These are phyloP conservation scores for Octonoba sinensis DNA, from an alignment of 2,888 invertebrate species.

Conservation along the genomic window DNA sequence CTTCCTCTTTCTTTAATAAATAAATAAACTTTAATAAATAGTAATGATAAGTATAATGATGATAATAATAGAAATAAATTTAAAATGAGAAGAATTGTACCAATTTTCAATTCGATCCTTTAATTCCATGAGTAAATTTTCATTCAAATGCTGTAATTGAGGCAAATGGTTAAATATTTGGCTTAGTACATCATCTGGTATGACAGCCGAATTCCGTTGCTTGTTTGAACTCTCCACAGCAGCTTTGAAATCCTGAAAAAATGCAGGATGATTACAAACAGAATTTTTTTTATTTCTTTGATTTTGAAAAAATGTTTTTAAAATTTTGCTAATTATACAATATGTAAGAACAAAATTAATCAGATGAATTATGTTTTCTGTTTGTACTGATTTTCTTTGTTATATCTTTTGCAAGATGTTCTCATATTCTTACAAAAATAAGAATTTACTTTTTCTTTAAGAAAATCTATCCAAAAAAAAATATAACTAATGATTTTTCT, in stretches of 20 bases:
- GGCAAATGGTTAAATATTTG: constrained; percentile 74
- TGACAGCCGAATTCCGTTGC: constrained; percentile 69
- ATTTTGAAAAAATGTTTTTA: neutral
- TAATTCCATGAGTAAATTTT: constrained; percentile 74
- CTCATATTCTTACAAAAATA: no score
- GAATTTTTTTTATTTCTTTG: neutral
- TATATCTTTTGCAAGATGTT: no score
- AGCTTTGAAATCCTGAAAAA: constrained; percentile 70
- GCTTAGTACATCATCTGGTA: constrained; percentile 73
- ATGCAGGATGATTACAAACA: neutral
- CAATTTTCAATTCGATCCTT: constrained; percentile 73
- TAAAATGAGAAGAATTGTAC: constrained; percentile 67
- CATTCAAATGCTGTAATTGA: constrained; percentile 74
- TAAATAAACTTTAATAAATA: no score
- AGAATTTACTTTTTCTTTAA: no score
- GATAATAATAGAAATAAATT: neutral
- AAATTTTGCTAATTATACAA: no score
- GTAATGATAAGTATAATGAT: no score
- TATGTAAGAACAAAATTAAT: no score
- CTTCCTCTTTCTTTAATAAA: no score
- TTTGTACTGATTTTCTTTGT: no score
- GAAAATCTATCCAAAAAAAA: no score
- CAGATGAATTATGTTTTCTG: no score
- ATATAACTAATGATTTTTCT: no score
- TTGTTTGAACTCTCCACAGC: constrained; percentile 69